phyloP scores from a whole-genome alignment of 1,140 invertebrate genomes.

The Achroia grisella region DNA sequence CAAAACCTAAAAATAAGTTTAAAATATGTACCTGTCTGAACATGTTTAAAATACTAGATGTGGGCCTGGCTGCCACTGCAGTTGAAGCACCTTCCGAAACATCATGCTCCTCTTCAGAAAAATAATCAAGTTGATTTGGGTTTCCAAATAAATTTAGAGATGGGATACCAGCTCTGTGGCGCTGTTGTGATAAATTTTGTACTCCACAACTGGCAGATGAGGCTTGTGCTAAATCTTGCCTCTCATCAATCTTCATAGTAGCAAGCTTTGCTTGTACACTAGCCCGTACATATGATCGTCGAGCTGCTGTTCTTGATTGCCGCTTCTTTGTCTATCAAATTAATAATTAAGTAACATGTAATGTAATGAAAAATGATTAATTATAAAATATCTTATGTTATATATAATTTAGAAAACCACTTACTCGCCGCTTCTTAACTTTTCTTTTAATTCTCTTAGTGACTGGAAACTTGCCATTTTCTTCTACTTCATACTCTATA shows the following conservation, averaged over 20 bases:
- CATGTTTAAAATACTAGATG: constrained; percentile 48
- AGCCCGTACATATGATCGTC: constrained; percentile 47
- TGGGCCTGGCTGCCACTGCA: constrained; percentile 60
- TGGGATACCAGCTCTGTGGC: constrained; percentile 31
- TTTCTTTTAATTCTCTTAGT: constrained; percentile 66
- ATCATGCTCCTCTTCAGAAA: constrained; percentile 68
- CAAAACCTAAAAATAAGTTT: neutral
- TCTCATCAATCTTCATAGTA: constrained; percentile 6
- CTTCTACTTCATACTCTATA: constrained; percentile 73
- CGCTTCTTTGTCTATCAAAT: constrained; percentile 31
- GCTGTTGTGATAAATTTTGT: constrained; percentile 32
- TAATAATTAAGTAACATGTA: neutral
- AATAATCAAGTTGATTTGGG: constrained; percentile 78
- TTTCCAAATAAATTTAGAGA: constrained; percentile 75
- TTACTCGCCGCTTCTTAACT: constrained; percentile 56
- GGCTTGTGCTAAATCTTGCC: no score
- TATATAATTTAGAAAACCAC: neutral
- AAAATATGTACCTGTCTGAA: constrained; percentile 46
- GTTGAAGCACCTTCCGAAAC: constrained; percentile 39
- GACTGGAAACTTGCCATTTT: constrained; percentile 73
- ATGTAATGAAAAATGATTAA: neutral
- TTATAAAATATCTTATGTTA: no score
- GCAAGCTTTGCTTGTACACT: constrained; percentile 49
- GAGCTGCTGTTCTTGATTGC: constrained; percentile 61
- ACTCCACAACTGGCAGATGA: no score